Percentiles rank a stretch among this genome's conserved stretches.
Evolutionary conservation across 2,797 vertebrate genomes (phyloP).

Genomic region (Trichosurus vulpecula): DNA sequence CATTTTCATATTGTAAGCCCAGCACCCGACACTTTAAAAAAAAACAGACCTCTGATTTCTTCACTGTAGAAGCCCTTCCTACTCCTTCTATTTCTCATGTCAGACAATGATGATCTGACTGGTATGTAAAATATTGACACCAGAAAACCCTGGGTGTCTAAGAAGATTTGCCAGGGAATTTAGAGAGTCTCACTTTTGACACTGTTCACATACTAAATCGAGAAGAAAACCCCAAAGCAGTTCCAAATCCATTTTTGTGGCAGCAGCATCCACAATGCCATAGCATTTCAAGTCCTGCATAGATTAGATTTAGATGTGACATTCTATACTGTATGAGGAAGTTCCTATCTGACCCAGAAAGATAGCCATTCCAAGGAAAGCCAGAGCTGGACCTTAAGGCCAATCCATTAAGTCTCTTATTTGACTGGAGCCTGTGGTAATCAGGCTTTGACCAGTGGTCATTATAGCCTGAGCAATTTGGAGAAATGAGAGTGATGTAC

Average conservation of each 20-base stretch:
- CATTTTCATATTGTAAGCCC: neutral
- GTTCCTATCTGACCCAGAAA: neutral
- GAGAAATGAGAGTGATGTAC: neutral
- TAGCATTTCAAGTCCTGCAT: neutral
- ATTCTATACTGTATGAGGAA: neutral
- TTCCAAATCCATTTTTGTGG: neutral
- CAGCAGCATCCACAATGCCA: neutral
- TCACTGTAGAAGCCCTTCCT: neutral
- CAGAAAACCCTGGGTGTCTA: neutral
- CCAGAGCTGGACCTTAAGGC: conserved; percentile 26
- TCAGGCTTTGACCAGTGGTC: neutral
- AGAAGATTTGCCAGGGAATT: conserved; percentile 34
- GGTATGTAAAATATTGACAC: too few species aligned
- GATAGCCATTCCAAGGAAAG: conserved; percentile 2
- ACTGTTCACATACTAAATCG: neutral
- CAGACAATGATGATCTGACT: neutral
- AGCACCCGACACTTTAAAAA: neutral
- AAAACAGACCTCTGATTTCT: neutral
- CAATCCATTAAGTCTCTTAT: conserved; percentile 10
- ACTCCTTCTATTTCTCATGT: neutral
- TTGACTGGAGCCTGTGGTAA: neutral
- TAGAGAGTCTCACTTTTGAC: neutral
- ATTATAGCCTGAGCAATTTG: neutral
- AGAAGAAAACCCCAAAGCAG: neutral
- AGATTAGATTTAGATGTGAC: neutral